Percentiles rank a stretch among this genome's conserved stretches.
Conservation (phyloP, 2,797 vertebrate genomes). For the Neosalanx taihuensis region DNA sequence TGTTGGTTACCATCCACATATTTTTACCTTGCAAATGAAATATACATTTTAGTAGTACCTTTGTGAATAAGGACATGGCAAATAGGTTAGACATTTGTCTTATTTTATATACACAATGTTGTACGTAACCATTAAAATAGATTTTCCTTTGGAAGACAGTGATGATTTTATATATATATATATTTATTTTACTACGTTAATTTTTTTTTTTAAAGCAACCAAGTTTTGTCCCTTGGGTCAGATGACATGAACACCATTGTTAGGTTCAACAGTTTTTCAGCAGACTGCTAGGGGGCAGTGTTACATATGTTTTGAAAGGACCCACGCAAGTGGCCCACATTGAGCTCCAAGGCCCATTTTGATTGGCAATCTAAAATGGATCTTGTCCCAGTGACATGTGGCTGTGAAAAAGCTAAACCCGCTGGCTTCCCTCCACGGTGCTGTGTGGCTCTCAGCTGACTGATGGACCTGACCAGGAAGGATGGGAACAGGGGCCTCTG, state of each 20-base stretch:
- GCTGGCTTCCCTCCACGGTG: slow-evolving; percentile 41
- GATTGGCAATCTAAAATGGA: slow-evolving; percentile 68
- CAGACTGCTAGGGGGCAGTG: slow-evolving; percentile 47
- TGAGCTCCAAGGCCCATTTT: slow-evolving; percentile 45
- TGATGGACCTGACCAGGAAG: too few species aligned
- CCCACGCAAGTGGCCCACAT: slow-evolving; percentile 51
- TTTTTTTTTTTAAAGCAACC: not conserved
- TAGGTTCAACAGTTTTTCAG: slow-evolving; percentile 1
- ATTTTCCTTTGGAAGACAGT: not conserved
- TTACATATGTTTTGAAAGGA: slow-evolving; percentile 27
- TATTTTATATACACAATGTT: not conserved
- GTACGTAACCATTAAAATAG: not conserved
- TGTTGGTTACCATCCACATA: too few species aligned
- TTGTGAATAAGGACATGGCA: not conserved
- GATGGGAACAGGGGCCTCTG: too few species aligned
- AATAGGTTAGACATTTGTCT: not conserved
- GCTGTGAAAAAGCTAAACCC: slow-evolving; percentile 13
- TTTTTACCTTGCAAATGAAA: not conserved
- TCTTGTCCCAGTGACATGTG: slow-evolving; percentile 29
- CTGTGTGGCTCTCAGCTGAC: too few species aligned
- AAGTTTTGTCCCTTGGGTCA: slow-evolving; percentile 5
- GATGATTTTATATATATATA: not conserved
- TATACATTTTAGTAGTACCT: not conserved
- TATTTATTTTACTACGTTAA: too few species aligned
- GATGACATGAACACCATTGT: not conserved